Evolutionary conservation across 35 echinoderm and acorn worm species (phyloP), one percentile per base, ranked within the genome.

Genomic region (Ophioderma brevispina): DNA sequence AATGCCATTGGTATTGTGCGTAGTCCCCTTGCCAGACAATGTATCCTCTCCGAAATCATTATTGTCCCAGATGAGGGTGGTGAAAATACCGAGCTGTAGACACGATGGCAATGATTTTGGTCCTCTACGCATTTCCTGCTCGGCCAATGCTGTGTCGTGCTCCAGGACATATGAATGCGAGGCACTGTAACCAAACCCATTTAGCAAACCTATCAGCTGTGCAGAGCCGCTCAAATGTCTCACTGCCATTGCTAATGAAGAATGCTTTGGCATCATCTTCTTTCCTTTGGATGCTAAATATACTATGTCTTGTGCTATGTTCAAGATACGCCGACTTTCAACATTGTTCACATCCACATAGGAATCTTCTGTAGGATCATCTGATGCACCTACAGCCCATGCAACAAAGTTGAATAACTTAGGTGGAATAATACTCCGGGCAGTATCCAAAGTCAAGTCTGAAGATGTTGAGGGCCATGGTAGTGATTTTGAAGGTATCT

Each of bases 31-130:
- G 2, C 95, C 91, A 11, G 86, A 80, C 15, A 94, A 0, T 0
- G 91, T 97, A 85, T 91, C 85, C 35, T 97, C 95, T 2, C 87
- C 95, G 32, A 97, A 90, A 46, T 92, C 89, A 17, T 89, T 95
- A 41, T 95, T 95, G 42, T 95, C 94, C 89, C 89, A 92, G 15
- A 95, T 85, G 0, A 95, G 78, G 0, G 89, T 95, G 0, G 88
- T 95, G 75, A 36, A 91, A 32, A 38, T 56, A 36, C 49, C 4
- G 35, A 81, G 31, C 79, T 91, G 76, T 8, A 86, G 23, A 31
- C 59, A 14, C 18, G 88, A 0, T 35, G 89, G 93, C 0, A 95
- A 55, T 31, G 40, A 14, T 37, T 77, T 36, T 6, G 38, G 39
- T 75, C 91, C 86, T 52, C 50, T 21, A 35, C 33, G n/a, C 34